Evolutionary conservation across 2,888 invertebrate species (phyloP).

Genomic region (Thyatira batis): DNA sequence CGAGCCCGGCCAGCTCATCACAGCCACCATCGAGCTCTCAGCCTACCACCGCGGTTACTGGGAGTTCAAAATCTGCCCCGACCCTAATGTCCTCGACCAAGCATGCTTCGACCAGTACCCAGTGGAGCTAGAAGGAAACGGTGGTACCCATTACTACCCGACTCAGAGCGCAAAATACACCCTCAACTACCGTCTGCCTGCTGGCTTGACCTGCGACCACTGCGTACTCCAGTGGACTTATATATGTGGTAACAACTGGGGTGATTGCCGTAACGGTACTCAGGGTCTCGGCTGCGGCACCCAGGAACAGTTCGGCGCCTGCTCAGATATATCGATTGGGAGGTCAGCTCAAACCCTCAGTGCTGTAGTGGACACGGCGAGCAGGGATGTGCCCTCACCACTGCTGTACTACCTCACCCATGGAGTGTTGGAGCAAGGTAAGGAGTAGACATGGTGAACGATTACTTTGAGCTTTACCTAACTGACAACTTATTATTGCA

Average conservation of each 20-base stretch:
- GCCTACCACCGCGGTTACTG: slow-evolving; percentile 93
- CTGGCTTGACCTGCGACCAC: slow-evolving; percentile 86
- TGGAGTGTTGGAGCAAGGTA: slow-evolving; percentile 43
- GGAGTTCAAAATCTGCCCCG: slow-evolving; percentile 90
- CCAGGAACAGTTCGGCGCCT: slow-evolving; percentile 92
- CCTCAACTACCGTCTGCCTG: slow-evolving; percentile 83
- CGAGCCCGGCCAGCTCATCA: slow-evolving; percentile 84
- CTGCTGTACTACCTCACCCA: slow-evolving; percentile 35
- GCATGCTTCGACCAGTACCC: slow-evolving; percentile 87
- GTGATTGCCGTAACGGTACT: slow-evolving; percentile 85
- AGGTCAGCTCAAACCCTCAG: slow-evolving; percentile 33
- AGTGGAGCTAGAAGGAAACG: slow-evolving; percentile 79
- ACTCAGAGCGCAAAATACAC: slow-evolving; percentile 87
- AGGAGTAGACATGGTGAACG: slow-evolving; percentile 12
- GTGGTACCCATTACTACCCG: slow-evolving; percentile 85
- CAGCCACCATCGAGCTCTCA: slow-evolving; percentile 88
- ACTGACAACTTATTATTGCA: too few relatives aligned
- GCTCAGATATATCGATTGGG: slow-evolving; percentile 89
- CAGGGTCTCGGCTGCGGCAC: slow-evolving; percentile 91
- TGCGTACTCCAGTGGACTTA: slow-evolving; percentile 95
- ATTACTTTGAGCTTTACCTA: too few relatives aligned
- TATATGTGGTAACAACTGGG: slow-evolving; percentile 92
- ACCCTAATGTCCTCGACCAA: slow-evolving; percentile 85
- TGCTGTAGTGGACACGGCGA: slow-evolving; percentile 63
- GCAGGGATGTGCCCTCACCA: slow-evolving; percentile 34